Conservation (phyloP, 2,888 invertebrate species). For the Heliothis peltigera region DNA sequence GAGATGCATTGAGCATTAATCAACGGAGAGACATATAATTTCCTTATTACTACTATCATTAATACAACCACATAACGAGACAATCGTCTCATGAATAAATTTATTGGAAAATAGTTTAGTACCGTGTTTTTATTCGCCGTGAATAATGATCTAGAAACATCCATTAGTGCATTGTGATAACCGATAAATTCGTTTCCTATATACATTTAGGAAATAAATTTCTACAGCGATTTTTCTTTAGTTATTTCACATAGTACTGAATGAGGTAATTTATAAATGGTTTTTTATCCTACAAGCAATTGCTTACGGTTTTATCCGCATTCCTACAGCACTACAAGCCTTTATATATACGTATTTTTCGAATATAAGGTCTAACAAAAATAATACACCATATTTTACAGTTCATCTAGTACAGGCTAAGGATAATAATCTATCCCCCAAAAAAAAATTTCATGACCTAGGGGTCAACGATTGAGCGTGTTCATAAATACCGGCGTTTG, state of each 20-base stretch:
- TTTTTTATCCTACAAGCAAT: no score
- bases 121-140: constrained; percentile 22
- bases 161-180: constrained; percentile 36
- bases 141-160: constrained; percentile 31
- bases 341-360: no score
- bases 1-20: no score
- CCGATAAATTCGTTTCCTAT: constrained; percentile 31
- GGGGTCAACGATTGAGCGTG: no score
- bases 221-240: constrained; percentile 33
- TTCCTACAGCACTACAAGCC: no score
- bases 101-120: constrained; percentile 17
- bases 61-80: background rate
- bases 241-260: constrained; percentile 1
- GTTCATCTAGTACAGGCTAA: no score
- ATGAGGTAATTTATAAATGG: constrained; percentile 27
- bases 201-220: constrained; percentile 27
- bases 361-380: no score
- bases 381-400: no score
- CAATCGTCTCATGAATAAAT: background rate
- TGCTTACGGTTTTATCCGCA: no score
- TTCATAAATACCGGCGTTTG: no score
- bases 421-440: no score
- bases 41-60: constrained; percentile 8
- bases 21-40: constrained; percentile 4
- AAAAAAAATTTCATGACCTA: no score